Evolutionary conservation across 2,113 vertebrate genomes (phyloP), one percentile per base, ranked within the genome.

Genomic region (Piliocolobus tephrosceles): DNA sequence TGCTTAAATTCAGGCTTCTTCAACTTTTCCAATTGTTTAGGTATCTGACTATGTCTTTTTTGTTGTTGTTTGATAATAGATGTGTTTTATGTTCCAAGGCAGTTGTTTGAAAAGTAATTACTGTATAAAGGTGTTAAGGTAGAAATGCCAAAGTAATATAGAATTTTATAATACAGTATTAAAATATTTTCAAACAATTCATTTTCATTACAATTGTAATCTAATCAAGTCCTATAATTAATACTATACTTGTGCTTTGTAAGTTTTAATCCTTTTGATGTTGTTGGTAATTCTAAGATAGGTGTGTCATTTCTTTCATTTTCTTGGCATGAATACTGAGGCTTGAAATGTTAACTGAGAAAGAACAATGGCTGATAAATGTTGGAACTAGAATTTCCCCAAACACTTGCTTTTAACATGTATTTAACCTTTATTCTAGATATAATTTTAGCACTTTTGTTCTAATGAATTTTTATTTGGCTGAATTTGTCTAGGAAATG

Each of bases 351-450:
- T 76, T 40, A 32, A 58, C 47, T 27, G 25, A 84, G n/a, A 27
- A 52, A 61, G 27, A 73, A 25, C 5, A 87, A 30, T 40, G 50
- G 5, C 5, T 66, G 35, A 20, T 76, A 50, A 81, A 22, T 50
- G 0, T 25, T 86, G n/a, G 58, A 14, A 18, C 3, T 64, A 64
- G 6, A 2, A 58, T 61, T 68, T 7, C 20, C 2, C 20, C 0
- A 83, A 90, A 70, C 14, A 2, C 17, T 70, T 70, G 43, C 25
- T 83, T 93, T 88, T 80, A 82, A 47, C 3, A 85, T 68, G 5
- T 70, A 43, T 90, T 93, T 70, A 57, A 82, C 40, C 22, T 87
- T 4, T 47, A 40, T 76, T 86, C 30, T 87, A 90, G 23, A 76
- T 45, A 6, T 0, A 95, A 82, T n/a, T 66, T 75, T 70, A 70